These are phyloP conservation scores for Leptopilina boulardi DNA, from an alignment of 1,140 invertebrate genomes.

Conservation along the genomic window DNA sequence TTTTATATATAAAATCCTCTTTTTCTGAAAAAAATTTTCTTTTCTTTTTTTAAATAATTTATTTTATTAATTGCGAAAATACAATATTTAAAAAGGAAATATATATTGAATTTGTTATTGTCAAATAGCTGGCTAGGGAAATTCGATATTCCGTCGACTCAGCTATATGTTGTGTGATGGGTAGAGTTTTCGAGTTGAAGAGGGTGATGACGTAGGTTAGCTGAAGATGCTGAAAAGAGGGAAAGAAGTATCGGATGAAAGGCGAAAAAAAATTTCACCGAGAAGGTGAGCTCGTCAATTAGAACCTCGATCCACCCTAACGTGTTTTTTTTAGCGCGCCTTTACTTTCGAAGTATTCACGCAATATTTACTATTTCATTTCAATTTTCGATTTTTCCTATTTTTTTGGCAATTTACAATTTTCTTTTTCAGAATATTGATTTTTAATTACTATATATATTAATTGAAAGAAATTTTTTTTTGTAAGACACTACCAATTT, in stretches of 20 bases:
- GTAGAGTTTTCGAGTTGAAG: constrained; percentile 12
- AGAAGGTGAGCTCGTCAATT: neutral
- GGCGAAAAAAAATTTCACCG: constrained; percentile 5
- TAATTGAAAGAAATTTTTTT: no score
- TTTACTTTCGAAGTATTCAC: neutral
- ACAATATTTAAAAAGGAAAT: neutral
- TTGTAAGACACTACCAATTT: constrained; percentile 10
- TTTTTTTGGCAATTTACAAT: neutral
- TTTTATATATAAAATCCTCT: no score
- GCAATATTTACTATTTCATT: neutral
- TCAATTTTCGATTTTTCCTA: neutral
- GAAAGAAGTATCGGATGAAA: constrained; percentile 4
- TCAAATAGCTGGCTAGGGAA: neutral
- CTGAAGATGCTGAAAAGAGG: neutral
- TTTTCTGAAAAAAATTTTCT: no score
- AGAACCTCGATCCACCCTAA: constrained; percentile 1
- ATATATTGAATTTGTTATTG: constrained; percentile 4
- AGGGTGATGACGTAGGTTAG: constrained; percentile 4
- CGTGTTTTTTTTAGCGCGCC: neutral
- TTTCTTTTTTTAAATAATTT: no score
- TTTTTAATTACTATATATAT: no score
- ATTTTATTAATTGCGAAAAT: neutral
- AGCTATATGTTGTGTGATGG: constrained; percentile 17
- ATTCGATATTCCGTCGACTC: constrained; percentile 3
- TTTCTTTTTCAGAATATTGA: no score